Percentiles rank a stretch among this genome's conserved stretches.
phyloP scores from a whole-genome alignment of 2,888 invertebrate species.

The Julus scanicus region DNA sequence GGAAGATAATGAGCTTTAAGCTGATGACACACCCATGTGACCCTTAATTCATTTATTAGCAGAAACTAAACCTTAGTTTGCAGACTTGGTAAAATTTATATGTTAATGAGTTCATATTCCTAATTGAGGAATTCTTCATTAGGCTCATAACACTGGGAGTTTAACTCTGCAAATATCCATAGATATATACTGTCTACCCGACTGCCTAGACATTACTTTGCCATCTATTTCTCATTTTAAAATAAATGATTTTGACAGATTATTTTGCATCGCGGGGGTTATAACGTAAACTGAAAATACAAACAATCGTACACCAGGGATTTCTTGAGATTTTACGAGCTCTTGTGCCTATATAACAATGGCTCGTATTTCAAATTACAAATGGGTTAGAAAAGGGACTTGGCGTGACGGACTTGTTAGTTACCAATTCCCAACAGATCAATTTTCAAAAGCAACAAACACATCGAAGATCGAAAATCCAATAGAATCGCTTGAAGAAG shows the following conservation, averaged over 20 bases:
- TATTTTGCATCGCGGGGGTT: slow-evolving; percentile 27
- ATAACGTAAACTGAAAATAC: slow-evolving; percentile 3
- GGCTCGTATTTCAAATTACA: slow-evolving; percentile 14
- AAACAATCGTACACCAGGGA: background rate
- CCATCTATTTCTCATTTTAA: slow-evolving; percentile 3
- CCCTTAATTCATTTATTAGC: no score
- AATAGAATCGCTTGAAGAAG: slow-evolving; percentile 5
- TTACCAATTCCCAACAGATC: slow-evolving; percentile 27
- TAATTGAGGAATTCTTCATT: no score
- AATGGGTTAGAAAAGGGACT: slow-evolving; percentile 33
- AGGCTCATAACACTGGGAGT: no score
- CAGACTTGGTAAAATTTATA: no score
- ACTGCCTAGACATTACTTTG: background rate
- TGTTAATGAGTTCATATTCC: no score
- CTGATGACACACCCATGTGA: no score
- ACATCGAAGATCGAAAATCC: slow-evolving; percentile 15
- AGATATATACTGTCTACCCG: background rate
- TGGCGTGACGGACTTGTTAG: slow-evolving; percentile 19
- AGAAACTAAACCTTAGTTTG: no score
- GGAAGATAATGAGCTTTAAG: no score
- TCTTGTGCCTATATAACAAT: background rate
- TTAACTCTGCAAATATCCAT: no score
- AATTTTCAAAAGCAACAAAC: slow-evolving; percentile 25
- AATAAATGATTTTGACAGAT: slow-evolving; percentile 12
- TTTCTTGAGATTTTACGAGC: slow-evolving; percentile 2